These are phyloP conservation scores for Napeogenes sylphis DNA, from an alignment of 2,888 invertebrate genomes.

Conservation along the genomic window DNA sequence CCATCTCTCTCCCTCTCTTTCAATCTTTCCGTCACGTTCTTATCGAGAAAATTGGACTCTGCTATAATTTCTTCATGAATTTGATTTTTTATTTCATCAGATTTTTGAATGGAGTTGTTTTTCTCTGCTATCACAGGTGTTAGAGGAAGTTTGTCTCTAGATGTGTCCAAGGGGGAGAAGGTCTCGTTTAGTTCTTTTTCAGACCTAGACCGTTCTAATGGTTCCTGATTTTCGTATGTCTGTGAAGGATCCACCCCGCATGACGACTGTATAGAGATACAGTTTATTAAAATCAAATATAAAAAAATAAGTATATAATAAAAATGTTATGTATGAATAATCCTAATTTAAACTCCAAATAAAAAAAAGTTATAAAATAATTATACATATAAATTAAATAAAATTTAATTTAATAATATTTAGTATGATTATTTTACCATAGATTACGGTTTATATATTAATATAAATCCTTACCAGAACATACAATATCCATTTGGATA, in stretches of 20 bases:
- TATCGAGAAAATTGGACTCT: conserved; percentile 53
- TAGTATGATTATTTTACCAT: neutral
- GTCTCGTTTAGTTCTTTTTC: conserved; percentile 66
- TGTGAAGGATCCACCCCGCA: conserved; percentile 65
- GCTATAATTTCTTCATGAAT: conserved; percentile 55
- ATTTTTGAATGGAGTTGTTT: conserved; percentile 48
- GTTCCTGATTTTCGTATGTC: conserved; percentile 64
- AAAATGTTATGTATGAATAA: too few species aligned
- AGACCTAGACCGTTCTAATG: conserved; percentile 52
- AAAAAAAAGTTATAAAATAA: neutral
- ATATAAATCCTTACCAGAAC: conserved; percentile 51
- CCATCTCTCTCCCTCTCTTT: conserved; percentile 21
- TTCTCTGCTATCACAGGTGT: conserved; percentile 56
- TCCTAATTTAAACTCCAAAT: too few species aligned
- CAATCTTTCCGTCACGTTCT: conserved; percentile 36
- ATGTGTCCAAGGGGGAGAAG: conserved; percentile 49
- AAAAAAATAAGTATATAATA: neutral
- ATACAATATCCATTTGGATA: conserved; percentile 48
- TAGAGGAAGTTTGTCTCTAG: conserved; percentile 50
- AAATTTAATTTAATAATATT: neutral
- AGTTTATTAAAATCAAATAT: neutral
- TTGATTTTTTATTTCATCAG: conserved; percentile 48
- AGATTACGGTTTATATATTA: too few species aligned
- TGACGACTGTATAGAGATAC: conserved; percentile 46
- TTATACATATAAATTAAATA: neutral